Evolutionary conservation across 1,140 invertebrate species (phyloP), one percentile per base, ranked within the genome.

Genomic region (Hyles euphorbiae): DNA sequence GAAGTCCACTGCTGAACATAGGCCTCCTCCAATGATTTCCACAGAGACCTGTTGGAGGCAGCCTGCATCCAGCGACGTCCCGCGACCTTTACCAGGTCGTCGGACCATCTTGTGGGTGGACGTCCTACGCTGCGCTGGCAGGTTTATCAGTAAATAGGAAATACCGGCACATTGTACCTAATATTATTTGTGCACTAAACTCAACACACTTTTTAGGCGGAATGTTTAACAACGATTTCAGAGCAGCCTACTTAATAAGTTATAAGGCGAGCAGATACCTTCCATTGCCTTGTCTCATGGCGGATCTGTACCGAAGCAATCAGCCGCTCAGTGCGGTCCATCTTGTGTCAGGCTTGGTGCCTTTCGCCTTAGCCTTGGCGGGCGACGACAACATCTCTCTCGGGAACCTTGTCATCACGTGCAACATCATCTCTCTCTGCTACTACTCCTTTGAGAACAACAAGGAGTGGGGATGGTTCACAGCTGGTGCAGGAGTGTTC

Each of bases 271-370:
- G 75, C 0, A 60, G 72, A 45, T 85, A 85, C 56, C 62, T 87
- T 3, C 75, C 84, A 0, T 50, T 87, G n/a, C 81, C 82, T 2
- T 85, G 82, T 61, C 51, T 87, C 9, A 87, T 75, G 63, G 84
- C 84, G 0, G 84, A 87, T 50, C 58, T 87, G 10, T 75, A 81
- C 51, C 63, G 72, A 6, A 56, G 56, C 0, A 72, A 87, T 44
- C 53, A 74, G 5, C 46, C 34, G 3, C 11, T 85, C 5, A 72
- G 74, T 32, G 48, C 60, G 1, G 9, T 81, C 3, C 82, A 85
- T 59, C 61, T 87, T 45, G 45, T 78, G 5, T 83, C 81, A 46
- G 84, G 82, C 46, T 12, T 83, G 2, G 63, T 85, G 9, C 84
- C 84, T 2, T 84, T 85, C 49, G 66, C 64, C 3, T 47, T 87